A percentile compares a stretch with the other conserved stretches of the same genome.
Conservation (phyloP, 2,888 invertebrate species). For the Harpagoxenus sublaevis region DNA sequence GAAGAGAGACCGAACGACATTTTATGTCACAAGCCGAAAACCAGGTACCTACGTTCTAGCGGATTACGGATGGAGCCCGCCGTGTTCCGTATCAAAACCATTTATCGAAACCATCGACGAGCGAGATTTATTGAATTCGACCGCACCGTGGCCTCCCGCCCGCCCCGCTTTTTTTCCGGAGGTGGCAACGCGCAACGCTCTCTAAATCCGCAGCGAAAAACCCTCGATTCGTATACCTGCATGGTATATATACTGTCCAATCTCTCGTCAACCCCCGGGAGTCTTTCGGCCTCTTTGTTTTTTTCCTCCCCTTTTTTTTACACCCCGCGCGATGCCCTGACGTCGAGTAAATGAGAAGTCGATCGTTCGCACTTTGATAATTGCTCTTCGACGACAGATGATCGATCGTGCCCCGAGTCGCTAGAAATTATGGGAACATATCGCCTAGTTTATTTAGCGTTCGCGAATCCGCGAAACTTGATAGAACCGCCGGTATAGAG, state of each 20-base stretch:
- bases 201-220: conserved; percentile 34
- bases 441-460: conserved; percentile 3
- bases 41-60: conserved; percentile 35
- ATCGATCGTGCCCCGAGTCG: neutral
- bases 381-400: conserved; percentile 25
- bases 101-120: conserved; percentile 70
- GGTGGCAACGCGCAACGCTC: conserved; percentile 42
- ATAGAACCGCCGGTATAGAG: neutral
- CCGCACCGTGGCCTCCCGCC: conserved; percentile 60
- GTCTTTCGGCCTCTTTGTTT: neutral
- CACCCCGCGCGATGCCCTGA: neutral
- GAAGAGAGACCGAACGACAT: conserved; percentile 39
- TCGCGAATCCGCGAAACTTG: conserved; percentile 1
- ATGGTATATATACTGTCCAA: neutral
- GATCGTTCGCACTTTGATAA: conserved; percentile 44
- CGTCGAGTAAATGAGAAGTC: conserved; percentile 34
- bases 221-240: conserved; percentile 4
- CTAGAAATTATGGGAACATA: conserved; percentile 6
- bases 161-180: conserved; percentile 18
- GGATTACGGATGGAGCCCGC: conserved; percentile 34
- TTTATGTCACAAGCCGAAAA: conserved; percentile 50
- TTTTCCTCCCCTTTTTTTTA: neutral
- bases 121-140: conserved; percentile 71
- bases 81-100: conserved; percentile 60
- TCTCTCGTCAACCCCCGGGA: neutral